Base-by-base conservation (phyloP, 2,113 vertebrate species). In the Progne subis region DNA sequence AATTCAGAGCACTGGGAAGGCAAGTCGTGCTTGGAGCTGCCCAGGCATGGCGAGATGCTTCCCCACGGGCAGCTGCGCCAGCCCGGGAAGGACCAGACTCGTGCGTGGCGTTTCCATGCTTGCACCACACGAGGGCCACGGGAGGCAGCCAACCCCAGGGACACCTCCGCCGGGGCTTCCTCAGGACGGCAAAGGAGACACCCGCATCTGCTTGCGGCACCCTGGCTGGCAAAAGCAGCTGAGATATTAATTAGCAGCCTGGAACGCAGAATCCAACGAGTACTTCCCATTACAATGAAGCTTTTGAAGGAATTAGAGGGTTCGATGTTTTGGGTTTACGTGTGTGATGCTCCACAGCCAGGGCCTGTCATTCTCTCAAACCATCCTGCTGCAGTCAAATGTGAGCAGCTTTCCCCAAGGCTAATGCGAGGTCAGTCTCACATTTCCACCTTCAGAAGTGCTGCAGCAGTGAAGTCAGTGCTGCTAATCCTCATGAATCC, bases 401-500 rank as follows among this genome's bases (percentile, higher is more conserved):
- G 25, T 53, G 21, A 92, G n/a, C 39, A 80, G 55, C 82, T 85
- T 94, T 90, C 61, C 63, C 26, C 32, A 26, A 72, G 78, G 63
- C 50, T 90, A 74, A 74, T 8, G 41, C 41, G 80, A 78, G 29
- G n/a, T 78, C 74, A 78, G 1, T 32, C 37, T 72, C 65, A 82
- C 32, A 67, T 52, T 81, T 82, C 56, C 37, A 47, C 69, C 57
- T 82, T 46, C 55, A 69, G 43, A 85, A 89, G 44, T 34, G 70
- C 29, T 50, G 49, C 67, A 70, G 55, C 19, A 88, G 32, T 70
- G n/a, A 74, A 94, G 8, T 39, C 13, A 63, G 67, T 31, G 44
- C 43, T 53, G 52, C 63, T 83, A 88, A 88, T 81, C 68, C 64
- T 94, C 72, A 68, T 64, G 5, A 78, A 86, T 81, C 23, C 64